Conservation (phyloP, 1,140 invertebrate genomes). For the Pseudomyrmex concolor region DNA sequence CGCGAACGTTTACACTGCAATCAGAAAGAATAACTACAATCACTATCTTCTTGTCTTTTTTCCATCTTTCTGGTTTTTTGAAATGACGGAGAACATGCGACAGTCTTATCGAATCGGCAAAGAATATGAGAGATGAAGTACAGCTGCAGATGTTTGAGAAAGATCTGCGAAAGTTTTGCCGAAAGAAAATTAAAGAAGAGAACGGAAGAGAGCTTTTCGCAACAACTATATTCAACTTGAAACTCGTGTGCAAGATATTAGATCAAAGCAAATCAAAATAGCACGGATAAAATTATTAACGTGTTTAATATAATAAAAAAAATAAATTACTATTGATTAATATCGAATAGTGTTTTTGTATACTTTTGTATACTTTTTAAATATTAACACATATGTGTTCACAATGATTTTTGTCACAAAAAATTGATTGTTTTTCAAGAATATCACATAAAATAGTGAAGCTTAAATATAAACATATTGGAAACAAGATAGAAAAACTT, state of each 20-base stretch:
- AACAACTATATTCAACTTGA: not conserved
- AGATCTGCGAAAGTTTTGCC: not conserved
- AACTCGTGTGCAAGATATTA: not conserved
- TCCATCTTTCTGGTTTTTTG: not conserved
- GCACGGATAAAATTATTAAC: not conserved
- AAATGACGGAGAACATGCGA: constrained; percentile 14
- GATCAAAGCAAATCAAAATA: constrained; percentile 12
- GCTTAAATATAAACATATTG: no score
- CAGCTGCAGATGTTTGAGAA: constrained; percentile 19
- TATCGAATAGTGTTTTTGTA: no score
- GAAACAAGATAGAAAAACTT: no score
- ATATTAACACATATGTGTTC: no score
- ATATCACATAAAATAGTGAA: no score
- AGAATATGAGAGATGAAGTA: not conserved
- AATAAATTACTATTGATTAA: no score
- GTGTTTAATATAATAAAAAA: no score
- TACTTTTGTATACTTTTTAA: no score
- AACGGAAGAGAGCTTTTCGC: not conserved
- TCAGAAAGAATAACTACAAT: constrained; percentile 1
- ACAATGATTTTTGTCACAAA: no score
- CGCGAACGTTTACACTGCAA: not conserved
- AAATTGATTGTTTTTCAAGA: no score
- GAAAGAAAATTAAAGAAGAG: not conserved
- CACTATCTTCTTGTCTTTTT: constrained; percentile 4
- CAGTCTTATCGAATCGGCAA: constrained; percentile 39